Conservation (phyloP, 2,888 invertebrate genomes). For the Hirudinaria manillensis region DNA sequence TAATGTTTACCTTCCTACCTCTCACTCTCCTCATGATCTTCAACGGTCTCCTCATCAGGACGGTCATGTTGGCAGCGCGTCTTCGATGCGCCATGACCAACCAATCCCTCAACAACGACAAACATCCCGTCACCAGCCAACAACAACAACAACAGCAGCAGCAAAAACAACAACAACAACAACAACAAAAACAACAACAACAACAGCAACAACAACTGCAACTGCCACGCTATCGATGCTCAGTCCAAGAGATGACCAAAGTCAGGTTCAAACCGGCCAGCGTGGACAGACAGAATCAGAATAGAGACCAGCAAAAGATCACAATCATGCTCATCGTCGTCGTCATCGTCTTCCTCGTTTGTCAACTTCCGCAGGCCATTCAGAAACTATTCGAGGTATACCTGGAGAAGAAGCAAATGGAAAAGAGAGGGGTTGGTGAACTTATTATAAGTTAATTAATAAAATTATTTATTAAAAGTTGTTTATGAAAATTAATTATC, state of each 20-base stretch:
- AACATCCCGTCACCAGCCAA: neutral
- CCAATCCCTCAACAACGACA: constrained; percentile 35
- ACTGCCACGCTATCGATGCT: neutral
- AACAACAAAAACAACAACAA: neutral
- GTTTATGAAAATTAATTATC: no score
- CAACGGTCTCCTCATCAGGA: constrained; percentile 67
- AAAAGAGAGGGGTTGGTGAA: neutral
- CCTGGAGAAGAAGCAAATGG: constrained; percentile 14
- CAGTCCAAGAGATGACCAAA: neutral
- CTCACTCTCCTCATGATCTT: constrained; percentile 66
- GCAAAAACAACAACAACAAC: neutral
- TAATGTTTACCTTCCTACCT: constrained; percentile 64
- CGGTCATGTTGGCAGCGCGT: constrained; percentile 52
- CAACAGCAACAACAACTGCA: neutral
- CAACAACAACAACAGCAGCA: neutral
- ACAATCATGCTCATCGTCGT: constrained; percentile 72
- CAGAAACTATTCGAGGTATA: constrained; percentile 56
- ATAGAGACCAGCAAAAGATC: constrained; percentile 58
- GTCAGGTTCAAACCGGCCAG: neutral
- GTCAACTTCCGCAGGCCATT: constrained; percentile 67
- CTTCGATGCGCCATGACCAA: constrained; percentile 57
- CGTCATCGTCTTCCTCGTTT: constrained; percentile 69
- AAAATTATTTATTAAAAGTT: neutral
- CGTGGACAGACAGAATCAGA: constrained; percentile 33
- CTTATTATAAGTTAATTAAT: neutral